Evolutionary conservation across 2,113 vertebrate species (phyloP).

Genomic region (Antennarius striatus): DNA sequence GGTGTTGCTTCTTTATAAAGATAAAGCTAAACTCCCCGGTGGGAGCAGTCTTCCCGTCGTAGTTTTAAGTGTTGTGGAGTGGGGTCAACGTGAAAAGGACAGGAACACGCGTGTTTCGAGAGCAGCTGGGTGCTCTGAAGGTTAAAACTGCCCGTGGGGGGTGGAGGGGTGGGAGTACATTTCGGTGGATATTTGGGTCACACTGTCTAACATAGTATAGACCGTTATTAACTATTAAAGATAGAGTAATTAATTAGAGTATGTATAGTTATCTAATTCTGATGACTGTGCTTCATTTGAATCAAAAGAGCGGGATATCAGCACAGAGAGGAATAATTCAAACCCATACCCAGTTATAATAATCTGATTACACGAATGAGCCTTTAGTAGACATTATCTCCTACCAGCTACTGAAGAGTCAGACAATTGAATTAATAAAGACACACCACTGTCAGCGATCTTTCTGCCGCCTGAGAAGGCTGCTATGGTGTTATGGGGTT

Average conservation of each 20-base stretch:
- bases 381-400: neutral
- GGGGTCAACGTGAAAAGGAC: conserved; percentile 5
- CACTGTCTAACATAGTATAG: neutral
- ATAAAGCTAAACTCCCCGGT: too few species aligned
- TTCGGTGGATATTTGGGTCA: conserved; percentile 29
- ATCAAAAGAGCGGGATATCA: too few species aligned
- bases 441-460: neutral
- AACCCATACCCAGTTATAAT: neutral
- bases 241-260: neutral
- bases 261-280: neutral
- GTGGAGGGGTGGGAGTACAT: neutral
- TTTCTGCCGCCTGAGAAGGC: neutral
- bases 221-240: neutral
- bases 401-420: neutral
- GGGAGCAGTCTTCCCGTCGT: neutral
- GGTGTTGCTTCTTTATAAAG: too few species aligned
- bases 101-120: conserved; percentile 6
- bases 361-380: conserved; percentile 10
- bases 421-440: neutral
- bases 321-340: neutral
- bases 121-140: conserved; percentile 19
- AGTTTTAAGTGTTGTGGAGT: neutral
- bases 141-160: conserved; percentile 4
- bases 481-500: too few species aligned
- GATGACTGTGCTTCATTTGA: too few species aligned